phyloP scores from a whole-genome alignment of 2,797 vertebrate species.

The Myotis pilosus region DNA sequence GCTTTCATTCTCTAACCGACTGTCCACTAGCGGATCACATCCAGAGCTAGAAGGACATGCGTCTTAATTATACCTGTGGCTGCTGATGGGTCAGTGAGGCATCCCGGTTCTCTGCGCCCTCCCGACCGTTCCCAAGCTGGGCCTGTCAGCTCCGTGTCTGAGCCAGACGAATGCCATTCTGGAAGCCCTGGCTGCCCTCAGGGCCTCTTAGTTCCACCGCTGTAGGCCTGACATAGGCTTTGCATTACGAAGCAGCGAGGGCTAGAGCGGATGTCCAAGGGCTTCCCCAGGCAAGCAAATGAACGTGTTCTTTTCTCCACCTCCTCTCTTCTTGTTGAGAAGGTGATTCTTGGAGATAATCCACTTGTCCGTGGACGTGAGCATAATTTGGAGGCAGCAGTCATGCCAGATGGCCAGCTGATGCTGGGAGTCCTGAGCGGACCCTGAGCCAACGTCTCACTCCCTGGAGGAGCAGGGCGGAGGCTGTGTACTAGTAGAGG shows the following conservation, averaged over 20 bases:
- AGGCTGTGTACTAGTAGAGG: not conserved
- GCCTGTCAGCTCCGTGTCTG: not conserved
- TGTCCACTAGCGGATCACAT: not conserved
- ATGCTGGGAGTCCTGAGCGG: not conserved
- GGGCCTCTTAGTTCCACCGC: constrained; percentile 34
- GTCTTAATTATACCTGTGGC: not conserved
- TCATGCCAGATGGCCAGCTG: constrained; percentile 57
- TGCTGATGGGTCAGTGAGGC: not conserved
- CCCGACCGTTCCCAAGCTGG: constrained; percentile 8
- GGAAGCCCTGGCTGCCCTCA: constrained; percentile 3
- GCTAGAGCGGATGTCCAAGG: not conserved
- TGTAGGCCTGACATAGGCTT: constrained; percentile 19
- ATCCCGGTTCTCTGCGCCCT: not conserved
- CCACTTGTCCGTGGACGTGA: constrained; percentile 3
- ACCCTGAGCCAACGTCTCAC: constrained; percentile 31
- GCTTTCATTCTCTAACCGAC: not conserved
- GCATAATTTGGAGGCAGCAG: constrained; percentile 42
- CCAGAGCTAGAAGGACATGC: not conserved
- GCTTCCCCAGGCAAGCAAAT: constrained; percentile 46
- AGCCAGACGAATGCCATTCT: not conserved
- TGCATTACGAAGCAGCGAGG: not conserved
- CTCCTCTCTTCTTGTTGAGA: constrained; percentile 38
- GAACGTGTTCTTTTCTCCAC: not conserved
- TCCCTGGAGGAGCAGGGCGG: not conserved
- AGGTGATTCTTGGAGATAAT: constrained; percentile 55